A percentile compares a stretch with the other conserved stretches of the same genome.
Conservation (phyloP, 2,797 vertebrate species). For the Coendou prehensilis region DNA sequence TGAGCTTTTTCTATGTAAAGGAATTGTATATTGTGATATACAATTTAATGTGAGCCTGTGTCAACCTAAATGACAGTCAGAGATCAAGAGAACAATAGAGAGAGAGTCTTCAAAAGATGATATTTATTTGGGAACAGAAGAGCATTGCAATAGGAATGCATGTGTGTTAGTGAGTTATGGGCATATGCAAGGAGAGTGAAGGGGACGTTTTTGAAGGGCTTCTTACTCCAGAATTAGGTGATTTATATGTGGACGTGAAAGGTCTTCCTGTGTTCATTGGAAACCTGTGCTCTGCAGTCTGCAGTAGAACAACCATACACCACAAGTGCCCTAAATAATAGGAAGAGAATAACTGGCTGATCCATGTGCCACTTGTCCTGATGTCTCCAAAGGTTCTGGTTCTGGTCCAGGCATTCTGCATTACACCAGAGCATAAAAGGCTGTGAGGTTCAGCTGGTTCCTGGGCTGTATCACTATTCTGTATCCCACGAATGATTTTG, state of each 20-base stretch:
- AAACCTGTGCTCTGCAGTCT: conserved; percentile 9
- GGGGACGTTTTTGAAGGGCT: not conserved
- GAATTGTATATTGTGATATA: not conserved
- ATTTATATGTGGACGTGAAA: not conserved
- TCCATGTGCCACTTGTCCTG: not conserved
- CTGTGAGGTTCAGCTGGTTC: not conserved
- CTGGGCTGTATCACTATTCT: not conserved
- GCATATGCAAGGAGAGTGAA: too few relatives aligned
- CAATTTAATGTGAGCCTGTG: not conserved
- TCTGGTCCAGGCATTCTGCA: not conserved
- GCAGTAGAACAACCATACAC: conserved; percentile 23
- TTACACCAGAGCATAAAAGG: not conserved
- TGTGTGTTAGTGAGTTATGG: accelerated
- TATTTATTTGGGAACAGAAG: not conserved
- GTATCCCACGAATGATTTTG: not conserved
- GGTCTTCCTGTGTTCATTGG: not conserved
- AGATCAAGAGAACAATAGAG: too few relatives aligned
- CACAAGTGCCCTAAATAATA: not conserved
- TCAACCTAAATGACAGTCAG: not conserved
- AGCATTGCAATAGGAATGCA: not conserved
- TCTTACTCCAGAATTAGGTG: not conserved
- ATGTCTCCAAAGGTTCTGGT: not conserved
- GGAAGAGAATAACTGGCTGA: conserved; percentile 47
- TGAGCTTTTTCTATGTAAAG: not conserved
- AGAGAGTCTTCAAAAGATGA: not conserved